Percentiles rank a stretch among this genome's conserved stretches.
These are phyloP conservation scores for Drosophila orena DNA, from an alignment of 1,140 invertebrate species.

Conservation along the genomic window DNA sequence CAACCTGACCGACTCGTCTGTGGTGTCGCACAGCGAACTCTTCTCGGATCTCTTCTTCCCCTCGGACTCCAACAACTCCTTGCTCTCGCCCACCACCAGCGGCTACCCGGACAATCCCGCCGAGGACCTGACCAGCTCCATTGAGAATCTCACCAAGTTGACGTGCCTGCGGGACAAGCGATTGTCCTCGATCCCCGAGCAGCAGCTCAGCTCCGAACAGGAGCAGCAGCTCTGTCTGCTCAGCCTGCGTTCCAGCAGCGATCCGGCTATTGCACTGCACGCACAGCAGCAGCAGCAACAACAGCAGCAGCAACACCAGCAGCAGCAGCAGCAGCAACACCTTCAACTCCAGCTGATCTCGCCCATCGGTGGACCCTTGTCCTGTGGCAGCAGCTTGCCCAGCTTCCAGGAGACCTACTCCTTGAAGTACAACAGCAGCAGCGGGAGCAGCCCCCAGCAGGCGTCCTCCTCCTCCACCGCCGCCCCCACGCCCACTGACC, in stretches of 20 bases:
- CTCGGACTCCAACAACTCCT: constrained; percentile 77
- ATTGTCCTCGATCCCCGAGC: constrained; percentile 84
- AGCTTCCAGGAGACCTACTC: constrained; percentile 95
- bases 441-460: constrained; percentile 62
- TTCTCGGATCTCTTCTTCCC: constrained; percentile 83
- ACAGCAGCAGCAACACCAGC: constrained; percentile 30
- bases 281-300: constrained; percentile 62
- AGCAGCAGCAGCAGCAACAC: constrained; percentile 47
- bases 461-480: constrained; percentile 39
- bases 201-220: constrained; percentile 75
- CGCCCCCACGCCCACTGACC: constrained; percentile 65
- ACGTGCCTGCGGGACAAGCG: constrained; percentile 83
- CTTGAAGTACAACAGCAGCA: constrained; percentile 86
- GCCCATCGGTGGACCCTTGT: constrained; percentile 67
- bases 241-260: constrained; percentile 78
- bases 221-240: constrained; percentile 74
- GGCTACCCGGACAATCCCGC: constrained; percentile 61
- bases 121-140: constrained; percentile 77
- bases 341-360: constrained; percentile 69
- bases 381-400: constrained; percentile 88
- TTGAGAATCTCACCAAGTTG: constrained; percentile 80
- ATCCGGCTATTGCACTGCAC: constrained; percentile 79
- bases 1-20: constrained; percentile 72
- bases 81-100: constrained; percentile 69
- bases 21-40: constrained; percentile 70